phyloP scores from a whole-genome alignment of 2,888 invertebrate genomes.

The Diplolepis rosae region DNA sequence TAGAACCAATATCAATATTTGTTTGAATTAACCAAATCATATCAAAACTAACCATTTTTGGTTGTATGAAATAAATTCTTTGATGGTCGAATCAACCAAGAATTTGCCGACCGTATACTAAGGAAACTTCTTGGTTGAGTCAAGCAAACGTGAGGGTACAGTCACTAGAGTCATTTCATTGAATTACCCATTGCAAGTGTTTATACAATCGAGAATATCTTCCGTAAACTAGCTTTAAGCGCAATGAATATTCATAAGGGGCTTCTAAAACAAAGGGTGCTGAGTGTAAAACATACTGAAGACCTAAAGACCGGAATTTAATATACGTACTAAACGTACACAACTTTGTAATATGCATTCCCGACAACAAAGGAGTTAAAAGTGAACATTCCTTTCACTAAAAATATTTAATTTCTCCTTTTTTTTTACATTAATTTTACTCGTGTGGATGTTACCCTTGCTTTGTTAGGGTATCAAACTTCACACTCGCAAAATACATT shows the following conservation, averaged over 20 bases:
- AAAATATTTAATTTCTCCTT: not conserved
- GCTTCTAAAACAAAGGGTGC: constrained; percentile 5
- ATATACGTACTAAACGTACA: constrained; percentile 12
- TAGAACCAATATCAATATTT: too few relatives aligned
- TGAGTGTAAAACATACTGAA: not conserved
- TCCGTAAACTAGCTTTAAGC: not conserved
- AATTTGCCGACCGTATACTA: too few relatives aligned
- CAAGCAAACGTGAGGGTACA: too few relatives aligned
- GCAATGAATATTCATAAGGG: constrained; percentile 13
- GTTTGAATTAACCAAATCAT: too few relatives aligned
- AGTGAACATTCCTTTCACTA: too few relatives aligned
- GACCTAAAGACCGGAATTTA: constrained; percentile 18
- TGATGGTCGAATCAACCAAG: too few relatives aligned
- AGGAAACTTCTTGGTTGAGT: too few relatives aligned
- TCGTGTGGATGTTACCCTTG: too few relatives aligned
- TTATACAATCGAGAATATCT: constrained; percentile 19
- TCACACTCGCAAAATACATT: too few relatives aligned
- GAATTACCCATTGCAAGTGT: constrained; percentile 32
- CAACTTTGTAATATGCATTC: not conserved
- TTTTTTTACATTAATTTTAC: not conserved
- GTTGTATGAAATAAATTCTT: too few relatives aligned
- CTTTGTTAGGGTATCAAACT: too few relatives aligned
- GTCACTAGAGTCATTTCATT: not conserved
- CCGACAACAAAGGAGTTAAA: not conserved
- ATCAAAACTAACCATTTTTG: too few relatives aligned